Conservation (phyloP, 2,797 vertebrate genomes). For the Molossus alvarezi region DNA sequence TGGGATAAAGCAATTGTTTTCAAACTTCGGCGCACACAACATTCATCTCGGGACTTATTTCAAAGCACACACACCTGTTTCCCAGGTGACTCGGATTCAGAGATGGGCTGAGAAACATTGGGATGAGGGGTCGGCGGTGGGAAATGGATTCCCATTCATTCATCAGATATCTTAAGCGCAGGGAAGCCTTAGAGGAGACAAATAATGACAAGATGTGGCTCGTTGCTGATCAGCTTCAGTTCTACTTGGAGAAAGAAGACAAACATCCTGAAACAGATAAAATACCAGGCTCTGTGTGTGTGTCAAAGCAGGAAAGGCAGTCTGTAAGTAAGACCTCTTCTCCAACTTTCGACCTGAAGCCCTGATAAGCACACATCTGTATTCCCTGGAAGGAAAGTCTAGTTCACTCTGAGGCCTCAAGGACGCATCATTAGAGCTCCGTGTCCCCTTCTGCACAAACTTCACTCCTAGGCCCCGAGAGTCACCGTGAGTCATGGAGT, state of each 20-base stretch:
- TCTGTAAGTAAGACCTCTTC: not conserved
- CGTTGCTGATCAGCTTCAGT: not conserved
- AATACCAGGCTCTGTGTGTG: not conserved
- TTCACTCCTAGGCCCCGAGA: not conserved
- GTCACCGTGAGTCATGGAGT: not conserved
- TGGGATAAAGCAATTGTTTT: not conserved
- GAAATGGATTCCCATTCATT: slow-evolving; percentile 44
- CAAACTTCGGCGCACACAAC: not conserved
- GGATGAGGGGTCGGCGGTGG: slow-evolving; percentile 42
- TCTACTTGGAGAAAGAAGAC: not conserved
- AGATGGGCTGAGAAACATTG: not conserved
- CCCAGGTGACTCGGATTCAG: slow-evolving; percentile 21
- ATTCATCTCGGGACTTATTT: slow-evolving; percentile 9
- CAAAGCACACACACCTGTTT: not conserved
- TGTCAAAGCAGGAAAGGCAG: not conserved
- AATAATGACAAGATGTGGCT: slow-evolving; percentile 68
- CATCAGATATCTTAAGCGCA: slow-evolving; percentile 68
- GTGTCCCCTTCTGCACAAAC: not conserved
- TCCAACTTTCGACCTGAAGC: not conserved
- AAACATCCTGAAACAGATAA: slow-evolving; percentile 46
- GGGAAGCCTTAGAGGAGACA: slow-evolving; percentile 70
- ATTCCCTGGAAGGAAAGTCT: not conserved
- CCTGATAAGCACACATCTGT: not conserved
- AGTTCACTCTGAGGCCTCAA: not conserved
- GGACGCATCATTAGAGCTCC: accelerated